phyloP scores from a whole-genome alignment of 2,113 vertebrate species.

The Tonatia bakeri region DNA sequence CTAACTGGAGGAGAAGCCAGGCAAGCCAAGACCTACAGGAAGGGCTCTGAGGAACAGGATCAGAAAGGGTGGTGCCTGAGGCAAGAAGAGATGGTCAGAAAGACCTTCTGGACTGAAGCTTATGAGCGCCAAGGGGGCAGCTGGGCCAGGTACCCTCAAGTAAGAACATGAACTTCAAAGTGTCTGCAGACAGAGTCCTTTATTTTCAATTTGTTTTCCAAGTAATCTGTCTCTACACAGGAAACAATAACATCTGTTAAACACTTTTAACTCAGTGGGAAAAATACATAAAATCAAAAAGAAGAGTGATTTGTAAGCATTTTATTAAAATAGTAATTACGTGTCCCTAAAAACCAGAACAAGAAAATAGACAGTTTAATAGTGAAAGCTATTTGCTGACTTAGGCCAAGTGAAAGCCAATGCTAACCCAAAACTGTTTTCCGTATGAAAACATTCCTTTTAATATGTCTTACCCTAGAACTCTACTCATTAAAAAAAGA shows the following conservation, averaged over 20 bases:
- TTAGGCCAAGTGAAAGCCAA: constrained; percentile 84
- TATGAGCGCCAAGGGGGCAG: neutral
- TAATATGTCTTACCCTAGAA: constrained; percentile 2
- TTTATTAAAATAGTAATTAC: constrained; percentile 75
- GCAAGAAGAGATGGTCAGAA: too few species aligned
- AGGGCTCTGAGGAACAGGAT: neutral
- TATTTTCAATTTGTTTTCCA: neutral
- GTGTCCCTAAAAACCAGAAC: constrained; percentile 68
- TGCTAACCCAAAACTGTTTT: constrained; percentile 66
- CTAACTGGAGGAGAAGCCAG: neutral
- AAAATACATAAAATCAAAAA: constrained; percentile 16
- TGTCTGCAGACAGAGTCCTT: neutral
- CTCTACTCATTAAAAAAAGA: neutral
- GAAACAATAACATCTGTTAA: constrained; percentile 18
- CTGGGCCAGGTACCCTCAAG: neutral
- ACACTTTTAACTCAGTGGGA: neutral
- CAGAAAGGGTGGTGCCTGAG: rapidly evolving
- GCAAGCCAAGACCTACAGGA: neutral
- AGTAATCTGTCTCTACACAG: neutral
- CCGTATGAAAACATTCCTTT: constrained; percentile 29
- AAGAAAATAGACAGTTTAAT: constrained; percentile 73
- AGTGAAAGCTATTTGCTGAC: constrained; percentile 88
- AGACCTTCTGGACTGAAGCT: neutral
- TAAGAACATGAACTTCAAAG: neutral
- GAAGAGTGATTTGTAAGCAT: constrained; percentile 66